Evolutionary conservation across 2,797 vertebrate genomes (phyloP).

Genomic region (Sardinella longiceps): DNA sequence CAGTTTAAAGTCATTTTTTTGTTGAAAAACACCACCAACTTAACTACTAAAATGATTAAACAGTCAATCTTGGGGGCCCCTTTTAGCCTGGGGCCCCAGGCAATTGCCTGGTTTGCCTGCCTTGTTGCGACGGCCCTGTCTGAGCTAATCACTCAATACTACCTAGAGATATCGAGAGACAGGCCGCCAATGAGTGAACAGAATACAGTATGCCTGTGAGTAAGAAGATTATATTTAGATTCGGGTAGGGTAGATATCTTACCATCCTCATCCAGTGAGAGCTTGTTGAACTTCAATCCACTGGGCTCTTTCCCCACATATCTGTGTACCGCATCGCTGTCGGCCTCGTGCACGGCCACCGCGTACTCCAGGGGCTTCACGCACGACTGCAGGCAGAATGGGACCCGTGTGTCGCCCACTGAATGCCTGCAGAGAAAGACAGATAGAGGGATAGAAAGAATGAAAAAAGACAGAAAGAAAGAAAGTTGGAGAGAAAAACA

Average conservation of each 20-base stretch:
- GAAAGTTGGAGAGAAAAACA: neutral
- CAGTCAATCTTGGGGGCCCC: no score
- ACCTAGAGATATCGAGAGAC: neutral
- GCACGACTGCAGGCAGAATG: slow-evolving; percentile 92
- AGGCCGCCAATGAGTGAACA: neutral
- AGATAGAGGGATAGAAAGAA: neutral
- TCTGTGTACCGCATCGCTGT: slow-evolving; percentile 79
- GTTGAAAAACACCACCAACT: no score
- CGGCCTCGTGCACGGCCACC: slow-evolving; percentile 81
- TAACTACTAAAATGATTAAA: no score
- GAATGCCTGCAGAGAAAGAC: slow-evolving; percentile 75
- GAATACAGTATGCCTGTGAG: neutral
- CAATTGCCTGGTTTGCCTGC: no score
- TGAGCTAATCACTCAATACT: no score
- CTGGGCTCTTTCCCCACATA: slow-evolving; percentile 92
- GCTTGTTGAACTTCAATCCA: slow-evolving; percentile 88
- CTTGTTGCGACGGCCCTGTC: no score
- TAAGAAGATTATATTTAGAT: neutral
- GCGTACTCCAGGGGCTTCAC: slow-evolving; percentile 91
- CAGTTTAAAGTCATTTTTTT: no score
- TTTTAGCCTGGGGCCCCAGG: no score
- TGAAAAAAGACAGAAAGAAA: neutral
- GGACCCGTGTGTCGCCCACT: slow-evolving; percentile 85
- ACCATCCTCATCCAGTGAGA: slow-evolving; percentile 87
- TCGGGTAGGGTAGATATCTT: slow-evolving; percentile 39